Evolutionary conservation across 2,113 vertebrate species (phyloP), one percentile per base, ranked within the genome.

Genomic region (Cranoglanis bouderius): DNA sequence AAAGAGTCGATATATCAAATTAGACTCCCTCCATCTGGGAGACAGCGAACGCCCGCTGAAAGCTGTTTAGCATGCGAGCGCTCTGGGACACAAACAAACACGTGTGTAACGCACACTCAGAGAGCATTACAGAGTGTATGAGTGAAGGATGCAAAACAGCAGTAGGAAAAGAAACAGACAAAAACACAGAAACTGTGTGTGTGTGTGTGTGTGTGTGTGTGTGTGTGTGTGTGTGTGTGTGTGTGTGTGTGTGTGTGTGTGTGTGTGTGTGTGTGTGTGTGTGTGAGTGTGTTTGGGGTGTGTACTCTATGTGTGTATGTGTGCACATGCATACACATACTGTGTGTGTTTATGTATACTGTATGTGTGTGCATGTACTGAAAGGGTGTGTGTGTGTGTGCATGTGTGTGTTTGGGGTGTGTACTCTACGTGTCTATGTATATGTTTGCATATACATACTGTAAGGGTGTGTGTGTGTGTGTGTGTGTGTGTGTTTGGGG

Each of bases 1-100:
- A 89, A 89, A 91, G 57, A 89, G 85, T 75, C 85, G 26, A 85
- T 91, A 89, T 65, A 91, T 89, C 85, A 89, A 75, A 89, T 89
- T 89, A 89, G 84, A 89, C 82, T 89, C 65, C 82, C 43, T 65
- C 90, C 43, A 53, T 85, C 87, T 65, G 86, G 72, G 87, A 90
- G 85, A 72, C 81, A 46, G 40, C 14, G 74, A 87, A 72, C 51
- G 82, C 75, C 84, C 75, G 51, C 85, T 63, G 75, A 89, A 89
- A 82, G 65, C 90, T 87, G 85, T 89, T 87, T 82, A 88, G 88
- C 90, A 91, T 82, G 19, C 19, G 38, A 24, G 3, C 32, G 18
- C 46, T 63, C n/a, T 14, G 57, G 40, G 26, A 80, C 59, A 81
- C 57, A 40, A 38, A 72, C 65, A 75, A 49, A 85, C 32, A 82